Base-by-base conservation (phyloP, 2,888 invertebrate species). In the Phoenoteleia sp. region DNA sequence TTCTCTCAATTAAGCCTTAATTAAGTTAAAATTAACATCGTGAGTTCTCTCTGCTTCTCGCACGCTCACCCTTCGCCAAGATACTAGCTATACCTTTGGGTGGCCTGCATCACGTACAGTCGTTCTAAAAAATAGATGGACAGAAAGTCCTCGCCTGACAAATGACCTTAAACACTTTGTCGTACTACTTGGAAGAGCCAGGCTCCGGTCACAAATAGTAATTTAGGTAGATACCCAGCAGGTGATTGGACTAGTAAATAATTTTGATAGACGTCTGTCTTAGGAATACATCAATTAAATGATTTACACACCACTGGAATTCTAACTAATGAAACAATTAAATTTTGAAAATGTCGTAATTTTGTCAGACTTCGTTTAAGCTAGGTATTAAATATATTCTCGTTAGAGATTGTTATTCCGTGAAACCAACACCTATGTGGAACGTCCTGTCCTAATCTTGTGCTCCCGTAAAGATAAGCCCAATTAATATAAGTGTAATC, bases 1-100 rank as follows among this genome's bases (percentile, higher is more conserved):
- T 93, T 93, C 93, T 93, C 93, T 93, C 93, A 94, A 94, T 94
- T 94, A 94, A 94, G 93, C 93, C 93, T 94, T 94, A 94, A 94
- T 94, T 94, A 93, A 93, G 93, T 93, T 93, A 93, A 93, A 93
- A 93, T 93, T 93, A 93, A 93, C 93, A 93, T 93, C 93, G 91
- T 90, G 92, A 93, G 91, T 92, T 91, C 92, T 90, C 90, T 90
- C 89, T 86, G 87, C 91, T 89, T 87, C 85, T 84, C 88, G 84
- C 82, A 81, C 87, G 86, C 77, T 87, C 88, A 81, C 84, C 84
- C 83, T 74, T 75, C 86, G 76, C 84, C 79, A 36, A 84, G 86
- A 86, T 88, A 87, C 90, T 91, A 91, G 91, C 90, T 88, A 25
- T 74, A 91, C 92, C 92, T 93, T 93, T 93, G 93, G 93, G 93